A percentile compares a stretch with the other conserved stretches of the same genome.
Conservation (phyloP, 2,888 invertebrate genomes). For the Cataglyphis cursor region DNA sequence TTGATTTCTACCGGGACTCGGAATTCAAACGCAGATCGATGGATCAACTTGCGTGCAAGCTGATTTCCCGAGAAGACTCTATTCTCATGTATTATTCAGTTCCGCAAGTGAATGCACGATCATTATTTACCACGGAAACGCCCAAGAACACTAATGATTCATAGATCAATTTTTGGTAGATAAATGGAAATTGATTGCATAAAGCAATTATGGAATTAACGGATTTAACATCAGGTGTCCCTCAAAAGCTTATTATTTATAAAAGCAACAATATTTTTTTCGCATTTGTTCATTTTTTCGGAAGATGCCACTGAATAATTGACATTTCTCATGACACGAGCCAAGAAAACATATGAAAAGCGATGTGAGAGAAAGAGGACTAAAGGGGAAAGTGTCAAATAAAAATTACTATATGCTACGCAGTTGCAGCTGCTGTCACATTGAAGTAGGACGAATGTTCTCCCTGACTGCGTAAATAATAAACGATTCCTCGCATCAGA, state of each 20-base stretch:
- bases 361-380: slow-evolving; percentile 19
- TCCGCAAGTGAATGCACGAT: neutral
- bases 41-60: slow-evolving; percentile 6
- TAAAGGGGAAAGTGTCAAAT: slow-evolving; percentile 51
- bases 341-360: slow-evolving; percentile 23
- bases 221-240: neutral
- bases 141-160: neutral
- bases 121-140: neutral
- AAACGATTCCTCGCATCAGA: slow-evolving; percentile 55
- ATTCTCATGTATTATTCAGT: slow-evolving; percentile 7
- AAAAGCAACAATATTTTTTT: slow-evolving; percentile 18
- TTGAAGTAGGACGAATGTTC: slow-evolving; percentile 54
- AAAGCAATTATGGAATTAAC: neutral
- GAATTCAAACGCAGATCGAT: slow-evolving; percentile 3
- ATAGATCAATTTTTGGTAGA: neutral
- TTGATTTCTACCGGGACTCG: slow-evolving; percentile 33
- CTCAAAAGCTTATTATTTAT: neutral
- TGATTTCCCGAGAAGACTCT: slow-evolving; percentile 11
- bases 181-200: neutral
- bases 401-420: slow-evolving; percentile 61
- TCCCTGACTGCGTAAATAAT: slow-evolving; percentile 62
- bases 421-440: slow-evolving; percentile 29
- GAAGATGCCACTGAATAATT: slow-evolving; percentile 15
- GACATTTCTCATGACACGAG: slow-evolving; percentile 31
- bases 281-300: neutral